phyloP scores from a whole-genome alignment of 1,140 invertebrate genomes.

The Steinernema khuongi region DNA sequence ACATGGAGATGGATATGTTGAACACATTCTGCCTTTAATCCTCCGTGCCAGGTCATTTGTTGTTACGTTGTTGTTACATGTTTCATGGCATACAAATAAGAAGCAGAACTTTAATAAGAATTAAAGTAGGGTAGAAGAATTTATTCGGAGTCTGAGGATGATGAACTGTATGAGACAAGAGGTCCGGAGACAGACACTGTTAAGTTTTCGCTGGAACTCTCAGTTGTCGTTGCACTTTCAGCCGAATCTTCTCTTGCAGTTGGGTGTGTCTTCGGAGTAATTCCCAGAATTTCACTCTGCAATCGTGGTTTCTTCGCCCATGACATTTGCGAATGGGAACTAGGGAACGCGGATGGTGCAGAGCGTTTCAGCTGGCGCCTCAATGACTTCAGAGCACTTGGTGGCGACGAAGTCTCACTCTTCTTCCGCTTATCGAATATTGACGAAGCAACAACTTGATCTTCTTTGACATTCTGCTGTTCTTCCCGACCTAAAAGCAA shows the following conservation, averaged over 20 bases:
- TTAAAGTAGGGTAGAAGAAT: background rate
- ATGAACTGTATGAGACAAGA: background rate
- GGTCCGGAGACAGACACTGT: background rate
- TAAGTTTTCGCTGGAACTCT: background rate
- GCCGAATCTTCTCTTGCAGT: background rate
- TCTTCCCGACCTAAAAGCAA: background rate
- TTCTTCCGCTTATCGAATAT: background rate
- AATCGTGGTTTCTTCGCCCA: background rate
- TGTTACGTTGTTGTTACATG: slow-evolving; percentile 1
- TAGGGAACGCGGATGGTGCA: background rate
- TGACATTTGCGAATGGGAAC: background rate
- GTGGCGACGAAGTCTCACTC: background rate
- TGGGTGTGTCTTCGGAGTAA: background rate
- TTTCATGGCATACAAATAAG: background rate
- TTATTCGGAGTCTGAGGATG: background rate
- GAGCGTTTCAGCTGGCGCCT: background rate
- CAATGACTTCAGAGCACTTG: background rate
- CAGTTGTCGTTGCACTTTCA: background rate
- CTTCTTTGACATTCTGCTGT: background rate
- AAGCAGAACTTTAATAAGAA: background rate
- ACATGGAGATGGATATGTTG: slow-evolving; percentile 55
- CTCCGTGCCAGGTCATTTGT: background rate
- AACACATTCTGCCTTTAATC: slow-evolving; percentile 42
- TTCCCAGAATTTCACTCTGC: background rate
- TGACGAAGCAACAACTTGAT: background rate